Evolutionary conservation across 2,888 invertebrate species (phyloP).

Genomic region (Ferrisia virgata): DNA sequence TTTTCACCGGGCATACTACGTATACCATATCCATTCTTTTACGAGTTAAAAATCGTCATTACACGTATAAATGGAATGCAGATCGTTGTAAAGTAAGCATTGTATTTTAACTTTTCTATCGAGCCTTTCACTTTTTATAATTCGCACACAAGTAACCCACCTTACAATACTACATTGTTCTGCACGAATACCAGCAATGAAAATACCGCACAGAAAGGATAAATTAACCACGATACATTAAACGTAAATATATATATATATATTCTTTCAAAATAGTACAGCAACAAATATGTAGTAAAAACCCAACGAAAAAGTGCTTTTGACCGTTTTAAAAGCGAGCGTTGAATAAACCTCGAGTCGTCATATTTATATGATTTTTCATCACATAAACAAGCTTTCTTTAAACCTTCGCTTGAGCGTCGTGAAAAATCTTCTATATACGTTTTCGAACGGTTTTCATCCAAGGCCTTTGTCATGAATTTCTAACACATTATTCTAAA

Average conservation of each 20-base stretch:
- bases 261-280: neutral
- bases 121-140: no score
- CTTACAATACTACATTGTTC: no score
- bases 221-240: neutral
- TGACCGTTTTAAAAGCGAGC: neutral
- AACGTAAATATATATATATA: neutral
- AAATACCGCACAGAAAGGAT: neutral
- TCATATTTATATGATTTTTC: neutral
- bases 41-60: no score
- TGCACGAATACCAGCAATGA: no score
- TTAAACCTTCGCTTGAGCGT: neutral
- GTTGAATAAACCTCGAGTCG: neutral
- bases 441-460: neutral
- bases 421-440: neutral
- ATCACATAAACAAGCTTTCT: neutral
- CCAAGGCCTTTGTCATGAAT: neutral
- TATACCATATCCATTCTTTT: no score
- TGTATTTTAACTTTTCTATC: no score
- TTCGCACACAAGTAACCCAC: no score
- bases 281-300: neutral
- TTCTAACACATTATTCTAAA: slow-evolving; percentile 3
- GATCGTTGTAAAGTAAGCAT: no score
- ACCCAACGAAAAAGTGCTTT: neutral
- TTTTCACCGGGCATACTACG: no score
- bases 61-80: no score